These are phyloP conservation scores for Salvelinus fontinalis DNA, from an alignment of 2,113 vertebrate species.

Conservation along the genomic window DNA sequence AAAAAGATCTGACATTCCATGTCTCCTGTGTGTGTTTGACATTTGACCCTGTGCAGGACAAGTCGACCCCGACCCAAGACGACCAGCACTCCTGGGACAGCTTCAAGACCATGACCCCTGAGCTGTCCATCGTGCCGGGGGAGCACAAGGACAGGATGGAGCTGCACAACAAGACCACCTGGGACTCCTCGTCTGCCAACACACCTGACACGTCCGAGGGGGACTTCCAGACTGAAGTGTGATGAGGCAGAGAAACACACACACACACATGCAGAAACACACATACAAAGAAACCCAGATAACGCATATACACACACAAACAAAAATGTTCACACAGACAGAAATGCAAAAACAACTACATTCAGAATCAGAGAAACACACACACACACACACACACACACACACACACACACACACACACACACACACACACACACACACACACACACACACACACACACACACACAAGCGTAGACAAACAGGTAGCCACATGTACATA, in stretches of 20 bases:
- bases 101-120: slow-evolving; percentile 91
- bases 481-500: slow-evolving; percentile 13
- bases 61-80: slow-evolving; percentile 72
- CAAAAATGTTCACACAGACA: slow-evolving; percentile 27
- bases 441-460: not conserved
- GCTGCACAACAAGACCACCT: slow-evolving; percentile 83
- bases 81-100: slow-evolving; percentile 92
- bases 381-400: slow-evolving; percentile 32
- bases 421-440: slow-evolving; percentile 28
- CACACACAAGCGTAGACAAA: slow-evolving; percentile 7
- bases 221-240: slow-evolving; percentile 99
- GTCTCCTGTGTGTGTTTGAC: slow-evolving; percentile 1
- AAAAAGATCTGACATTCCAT: not conserved
- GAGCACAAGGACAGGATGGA: slow-evolving; percentile 87
- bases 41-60: slow-evolving; percentile 66
- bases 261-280: slow-evolving; percentile 15
- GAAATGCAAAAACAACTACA: slow-evolving; percentile 37
- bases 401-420: slow-evolving; percentile 9
- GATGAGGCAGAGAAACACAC: slow-evolving; percentile 59
- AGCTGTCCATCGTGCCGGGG: slow-evolving; percentile 83
- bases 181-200: slow-evolving; percentile 77
- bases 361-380: slow-evolving; percentile 11
- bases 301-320: slow-evolving; percentile 48
- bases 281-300: slow-evolving; percentile 17
- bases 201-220: slow-evolving; percentile 83